These are phyloP conservation scores for Leptopilina clavipes DNA, from an alignment of 1,140 invertebrate genomes.

Conservation along the genomic window DNA sequence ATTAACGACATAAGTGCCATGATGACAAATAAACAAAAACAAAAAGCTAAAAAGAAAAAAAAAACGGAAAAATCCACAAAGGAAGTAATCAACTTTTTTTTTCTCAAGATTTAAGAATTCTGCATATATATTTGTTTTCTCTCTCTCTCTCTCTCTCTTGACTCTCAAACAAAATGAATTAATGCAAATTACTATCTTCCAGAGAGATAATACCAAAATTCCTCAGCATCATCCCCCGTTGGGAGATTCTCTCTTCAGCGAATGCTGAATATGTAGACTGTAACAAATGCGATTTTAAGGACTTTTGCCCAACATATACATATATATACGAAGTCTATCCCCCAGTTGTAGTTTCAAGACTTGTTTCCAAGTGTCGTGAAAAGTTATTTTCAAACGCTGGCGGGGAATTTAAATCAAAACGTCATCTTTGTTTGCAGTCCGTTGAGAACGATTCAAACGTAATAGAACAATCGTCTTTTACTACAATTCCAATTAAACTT, in stretches of 20 bases:
- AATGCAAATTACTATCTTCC: constrained; percentile 29
- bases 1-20: background rate
- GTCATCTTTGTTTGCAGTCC: constrained; percentile 9
- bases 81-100: constrained; percentile 25
- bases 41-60: no score
- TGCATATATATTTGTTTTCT: background rate
- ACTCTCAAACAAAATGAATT: background rate
- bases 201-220: background rate
- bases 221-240: background rate
- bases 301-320: background rate
- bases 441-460: background rate
- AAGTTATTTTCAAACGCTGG: background rate
- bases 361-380: constrained; percentile 20
- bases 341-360: constrained; percentile 5
- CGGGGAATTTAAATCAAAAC: constrained; percentile 7
- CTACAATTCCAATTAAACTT: background rate
- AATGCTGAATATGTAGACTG: constrained; percentile 5
- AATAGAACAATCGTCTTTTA: background rate
- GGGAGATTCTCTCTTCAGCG: background rate
- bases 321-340: background rate
- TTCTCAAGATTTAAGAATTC: constrained; percentile 8
- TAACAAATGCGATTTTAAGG: constrained; percentile 33
- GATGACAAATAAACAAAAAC: background rate
- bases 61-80: background rate
- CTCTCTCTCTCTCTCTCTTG: no score